phyloP scores from a whole-genome alignment of 2,888 invertebrate species.

The Reticulitermes lucifugus region DNA sequence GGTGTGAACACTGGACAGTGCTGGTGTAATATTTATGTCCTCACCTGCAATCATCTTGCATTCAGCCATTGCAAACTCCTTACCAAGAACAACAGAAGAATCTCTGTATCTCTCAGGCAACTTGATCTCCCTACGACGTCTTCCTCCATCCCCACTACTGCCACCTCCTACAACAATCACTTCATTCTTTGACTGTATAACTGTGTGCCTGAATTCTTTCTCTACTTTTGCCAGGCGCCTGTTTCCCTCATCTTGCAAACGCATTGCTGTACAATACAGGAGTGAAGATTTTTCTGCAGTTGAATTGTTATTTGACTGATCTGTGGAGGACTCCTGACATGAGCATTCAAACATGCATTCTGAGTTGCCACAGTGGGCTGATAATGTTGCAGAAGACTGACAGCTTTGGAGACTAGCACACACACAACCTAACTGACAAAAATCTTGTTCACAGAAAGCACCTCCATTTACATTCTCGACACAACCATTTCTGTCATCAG shows the following conservation, averaged over 20 bases:
- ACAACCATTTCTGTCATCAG: constrained; percentile 32
- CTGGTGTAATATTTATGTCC: background rate
- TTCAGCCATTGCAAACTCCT: constrained; percentile 45
- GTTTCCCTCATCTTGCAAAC: constrained; percentile 67
- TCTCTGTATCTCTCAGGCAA: constrained; percentile 73
- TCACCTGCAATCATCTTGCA: constrained; percentile 41
- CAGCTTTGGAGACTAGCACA: constrained; percentile 70
- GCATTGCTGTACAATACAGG: constrained; percentile 59
- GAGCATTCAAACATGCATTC: constrained; percentile 72
- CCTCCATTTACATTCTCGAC: background rate
- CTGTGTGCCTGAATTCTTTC: constrained; percentile 78
- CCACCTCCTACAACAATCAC: constrained; percentile 72
- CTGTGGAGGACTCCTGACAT: constrained; percentile 58
- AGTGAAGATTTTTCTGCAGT: constrained; percentile 38
- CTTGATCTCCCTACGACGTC: constrained; percentile 70
- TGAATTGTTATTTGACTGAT: constrained; percentile 23
- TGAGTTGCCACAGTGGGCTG: constrained; percentile 72
- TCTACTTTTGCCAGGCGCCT: constrained; percentile 74
- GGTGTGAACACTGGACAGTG: background rate
- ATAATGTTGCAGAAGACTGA: constrained; percentile 54
- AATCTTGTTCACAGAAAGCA: constrained; percentile 56
- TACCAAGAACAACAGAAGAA: constrained; percentile 61
- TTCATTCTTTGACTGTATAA: constrained; percentile 74
- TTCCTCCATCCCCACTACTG: constrained; percentile 66
- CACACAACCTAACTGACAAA: constrained; percentile 75